Evolutionary conservation across 2,888 invertebrate genomes (phyloP), one percentile per base, ranked within the genome.

Genomic region (Parthenolecanium corni): DNA sequence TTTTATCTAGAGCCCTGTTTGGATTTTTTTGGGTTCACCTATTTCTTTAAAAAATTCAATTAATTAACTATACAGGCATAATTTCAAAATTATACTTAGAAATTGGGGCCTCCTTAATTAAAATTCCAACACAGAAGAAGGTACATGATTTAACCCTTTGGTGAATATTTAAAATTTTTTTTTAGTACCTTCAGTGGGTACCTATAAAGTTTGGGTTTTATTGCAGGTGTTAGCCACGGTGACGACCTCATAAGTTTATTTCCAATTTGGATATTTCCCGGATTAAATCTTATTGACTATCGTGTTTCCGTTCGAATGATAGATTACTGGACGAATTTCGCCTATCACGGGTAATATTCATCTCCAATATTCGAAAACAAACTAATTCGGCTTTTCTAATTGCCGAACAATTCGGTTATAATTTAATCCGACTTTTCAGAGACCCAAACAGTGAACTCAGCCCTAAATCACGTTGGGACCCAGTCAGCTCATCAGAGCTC

Each of bases 241-340:
- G 56, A 56, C 25, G 56, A 56, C n/a, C 23, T 56, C 12, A 56
- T 56, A 5, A 56, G 56, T 6, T 24, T 56, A 23, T 56, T 56
- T 23, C 56, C 44, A 16, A 6, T n/a, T 4, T 56, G 56, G 56
- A 56, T 44, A 11, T 44, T 56, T 56, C 56, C 56, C 12, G n/a
- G 11, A 4, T 36, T 56, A 44, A 42, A 56, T 56, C 21, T 23
- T 3, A 44, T 23, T 16, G 56, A 56, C 23, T 44, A 40, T 16
- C 38, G 38, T 16, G 14, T 56, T n/a, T 56, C 56, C 12, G 24
- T 56, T 14, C 38, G 42, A 23, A 14, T 56, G 44, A 44, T 56
- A 20, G 24, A 56, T 3, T 56, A 56, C 12, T 56, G 56, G 56
- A 18, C 56, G 3, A 56, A 38, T 23, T 56, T 56, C 42, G 56